phyloP scores from a whole-genome alignment of 2,888 invertebrate species.

The Myopa testacea region DNA sequence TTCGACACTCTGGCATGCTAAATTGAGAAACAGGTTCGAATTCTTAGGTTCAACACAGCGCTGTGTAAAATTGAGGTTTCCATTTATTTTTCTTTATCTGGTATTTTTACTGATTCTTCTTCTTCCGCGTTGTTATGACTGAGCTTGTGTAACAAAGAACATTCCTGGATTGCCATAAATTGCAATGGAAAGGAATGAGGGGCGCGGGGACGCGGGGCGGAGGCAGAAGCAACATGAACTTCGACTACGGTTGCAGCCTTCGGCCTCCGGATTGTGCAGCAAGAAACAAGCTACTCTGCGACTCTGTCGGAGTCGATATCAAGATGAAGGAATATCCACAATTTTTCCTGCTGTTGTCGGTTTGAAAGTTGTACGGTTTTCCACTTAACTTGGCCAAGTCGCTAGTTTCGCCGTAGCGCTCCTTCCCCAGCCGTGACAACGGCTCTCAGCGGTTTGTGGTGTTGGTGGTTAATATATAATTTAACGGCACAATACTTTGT shows the following conservation, averaged over 20 bases:
- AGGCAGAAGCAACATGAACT: not conserved
- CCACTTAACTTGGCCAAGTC: conserved; percentile 21
- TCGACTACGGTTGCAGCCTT: not conserved
- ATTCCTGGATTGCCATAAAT: not conserved
- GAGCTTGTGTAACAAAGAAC: not conserved
- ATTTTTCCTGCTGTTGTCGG: conserved; percentile 23
- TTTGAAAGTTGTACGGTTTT: conserved; percentile 25
- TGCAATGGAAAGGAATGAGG: conserved; percentile 12
- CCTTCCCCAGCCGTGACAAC: conserved; percentile 26
- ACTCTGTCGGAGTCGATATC: not conserved
- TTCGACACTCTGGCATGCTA: too few relatives aligned
- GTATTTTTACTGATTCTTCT: not conserved
- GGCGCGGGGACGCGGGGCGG: too few relatives aligned
- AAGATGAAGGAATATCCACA: conserved; percentile 15
- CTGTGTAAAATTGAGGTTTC: not conserved
- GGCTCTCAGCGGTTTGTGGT: conserved; percentile 25
- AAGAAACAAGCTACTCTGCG: not conserved
- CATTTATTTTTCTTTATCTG: not conserved
- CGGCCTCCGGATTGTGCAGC: not conserved
- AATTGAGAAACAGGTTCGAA: conserved; percentile 19
- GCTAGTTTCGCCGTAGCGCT: not conserved
- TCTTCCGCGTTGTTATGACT: not conserved
- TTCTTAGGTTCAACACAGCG: not conserved
- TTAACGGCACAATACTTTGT: conserved; percentile 48
- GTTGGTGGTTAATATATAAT: conserved; percentile 41